Percentiles rank a stretch among this genome's conserved stretches.
phyloP scores from a whole-genome alignment of 2,113 vertebrate genomes.

The Geococcyx californianus region DNA sequence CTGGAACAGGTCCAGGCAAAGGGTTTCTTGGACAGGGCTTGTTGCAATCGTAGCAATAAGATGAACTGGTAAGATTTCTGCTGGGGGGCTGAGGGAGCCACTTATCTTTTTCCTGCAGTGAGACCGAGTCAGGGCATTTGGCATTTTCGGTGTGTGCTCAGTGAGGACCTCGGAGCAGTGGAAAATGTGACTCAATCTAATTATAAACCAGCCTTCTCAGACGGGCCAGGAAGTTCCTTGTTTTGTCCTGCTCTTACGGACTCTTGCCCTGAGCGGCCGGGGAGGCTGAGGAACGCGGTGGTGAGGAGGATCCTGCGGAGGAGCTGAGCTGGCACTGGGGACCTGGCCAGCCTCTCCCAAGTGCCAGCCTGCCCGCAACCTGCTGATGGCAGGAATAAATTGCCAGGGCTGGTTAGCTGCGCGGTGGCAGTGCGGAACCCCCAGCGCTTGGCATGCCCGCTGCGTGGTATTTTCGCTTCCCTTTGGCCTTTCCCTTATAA shows the following conservation, averaged over 20 bases:
- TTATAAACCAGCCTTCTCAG: constrained; percentile 50
- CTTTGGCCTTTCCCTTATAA: constrained; percentile 43
- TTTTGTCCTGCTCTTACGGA: constrained; percentile 22
- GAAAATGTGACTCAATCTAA: constrained; percentile 64
- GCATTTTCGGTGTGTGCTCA: constrained; percentile 1
- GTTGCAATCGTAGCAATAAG: neutral
- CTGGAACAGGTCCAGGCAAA: constrained; percentile 26
- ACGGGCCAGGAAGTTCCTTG: constrained; percentile 30
- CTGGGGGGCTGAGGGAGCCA: neutral
- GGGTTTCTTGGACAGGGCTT: neutral
- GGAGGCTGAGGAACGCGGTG: neutral
- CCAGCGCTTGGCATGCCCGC: constrained; percentile 36
- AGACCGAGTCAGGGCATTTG: neutral
- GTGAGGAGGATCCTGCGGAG: neutral
- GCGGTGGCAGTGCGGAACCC: neutral
- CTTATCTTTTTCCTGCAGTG: constrained; percentile 43
- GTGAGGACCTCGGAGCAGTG: constrained; percentile 45
- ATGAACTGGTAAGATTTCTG: constrained; percentile 42
- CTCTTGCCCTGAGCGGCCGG: neutral
- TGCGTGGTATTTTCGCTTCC: constrained; percentile 36
- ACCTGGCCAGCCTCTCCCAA: neutral
- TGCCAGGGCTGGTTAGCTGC: neutral
- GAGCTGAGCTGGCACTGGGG: neutral
- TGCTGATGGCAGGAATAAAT: constrained; percentile 59
- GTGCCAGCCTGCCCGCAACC: constrained; percentile 19